Conservation (phyloP, 92 coral and sea anemone genomes). For the Siderastrea siderea region DNA sequence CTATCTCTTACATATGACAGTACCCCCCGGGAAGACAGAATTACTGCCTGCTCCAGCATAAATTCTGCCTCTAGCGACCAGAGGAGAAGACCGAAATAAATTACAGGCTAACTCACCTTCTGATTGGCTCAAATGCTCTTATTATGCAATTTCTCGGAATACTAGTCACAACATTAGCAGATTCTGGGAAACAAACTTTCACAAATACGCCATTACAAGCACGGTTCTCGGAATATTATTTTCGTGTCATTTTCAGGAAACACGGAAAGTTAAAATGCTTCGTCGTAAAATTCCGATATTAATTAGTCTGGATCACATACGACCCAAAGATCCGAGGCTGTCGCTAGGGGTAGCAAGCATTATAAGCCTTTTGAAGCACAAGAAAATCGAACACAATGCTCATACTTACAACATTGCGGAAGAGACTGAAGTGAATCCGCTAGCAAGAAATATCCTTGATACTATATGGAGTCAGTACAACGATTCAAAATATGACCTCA, state of each 20-base stretch:
- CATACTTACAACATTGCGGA: constrained; percentile 50
- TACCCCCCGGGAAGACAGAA: too few relatives aligned
- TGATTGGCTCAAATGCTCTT: neutral
- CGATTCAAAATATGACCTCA: constrained; percentile 33
- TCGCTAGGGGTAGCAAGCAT: constrained; percentile 56
- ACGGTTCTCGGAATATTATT: too few relatives aligned
- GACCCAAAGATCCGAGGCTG: constrained; percentile 49
- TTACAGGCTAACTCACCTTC: neutral
- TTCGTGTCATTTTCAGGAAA: neutral
- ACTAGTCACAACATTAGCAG: neutral
- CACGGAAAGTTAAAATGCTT: constrained; percentile 19
- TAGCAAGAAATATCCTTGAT: constrained; percentile 33
- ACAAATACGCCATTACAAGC: neutral
- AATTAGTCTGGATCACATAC: constrained; percentile 52
- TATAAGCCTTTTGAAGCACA: constrained; percentile 34
- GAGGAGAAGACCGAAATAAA: neutral
- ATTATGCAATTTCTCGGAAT: neutral
- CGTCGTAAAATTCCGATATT: constrained; percentile 45
- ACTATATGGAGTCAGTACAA: constrained; percentile 39
- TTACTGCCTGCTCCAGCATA: too few relatives aligned
- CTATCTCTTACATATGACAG: too few relatives aligned
- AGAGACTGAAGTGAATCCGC: constrained; percentile 20
- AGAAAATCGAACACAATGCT: constrained; percentile 30
- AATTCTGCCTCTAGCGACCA: too few relatives aligned
- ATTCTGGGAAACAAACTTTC: neutral